Evolutionary conservation across 2,888 invertebrate genomes (phyloP).

Genomic region (Orgyia antiqua): DNA sequence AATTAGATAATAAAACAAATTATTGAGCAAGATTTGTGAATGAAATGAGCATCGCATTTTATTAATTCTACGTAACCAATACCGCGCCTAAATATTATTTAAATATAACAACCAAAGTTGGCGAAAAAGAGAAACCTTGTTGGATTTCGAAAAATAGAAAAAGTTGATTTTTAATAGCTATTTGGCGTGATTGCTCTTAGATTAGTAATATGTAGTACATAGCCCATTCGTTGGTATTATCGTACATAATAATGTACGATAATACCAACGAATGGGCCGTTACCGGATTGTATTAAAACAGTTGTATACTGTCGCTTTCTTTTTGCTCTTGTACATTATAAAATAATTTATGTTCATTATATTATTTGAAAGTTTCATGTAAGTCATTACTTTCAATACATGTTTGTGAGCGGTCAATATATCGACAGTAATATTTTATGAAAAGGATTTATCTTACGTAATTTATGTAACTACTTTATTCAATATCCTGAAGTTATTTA

Average conservation of each 20-base stretch:
- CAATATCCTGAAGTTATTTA: too few relatives aligned
- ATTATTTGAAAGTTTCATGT: constrained; percentile 2
- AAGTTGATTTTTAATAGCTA: constrained; percentile 17
- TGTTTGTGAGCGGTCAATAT: too few relatives aligned
- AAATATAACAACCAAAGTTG: constrained; percentile 3
- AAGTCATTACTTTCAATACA: too few relatives aligned
- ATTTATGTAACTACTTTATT: too few relatives aligned
- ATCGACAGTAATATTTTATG: too few relatives aligned
- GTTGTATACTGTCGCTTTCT: constrained; percentile 11
- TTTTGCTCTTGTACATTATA: constrained; percentile 9
- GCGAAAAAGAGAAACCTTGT: constrained; percentile 19
- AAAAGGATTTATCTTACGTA: too few relatives aligned
- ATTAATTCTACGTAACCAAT: background rate
- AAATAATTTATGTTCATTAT: constrained; percentile 9
- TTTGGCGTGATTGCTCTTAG: constrained; percentile 22
- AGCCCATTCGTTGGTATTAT: constrained; percentile 7
- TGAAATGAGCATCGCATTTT: too few relatives aligned
- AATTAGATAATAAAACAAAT: too few relatives aligned
- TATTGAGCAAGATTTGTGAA: too few relatives aligned
- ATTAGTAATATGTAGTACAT: too few relatives aligned
- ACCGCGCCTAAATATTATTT: constrained; percentile 1
- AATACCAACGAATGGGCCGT: constrained; percentile 7
- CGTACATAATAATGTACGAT: too few relatives aligned
- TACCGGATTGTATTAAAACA: constrained; percentile 8
- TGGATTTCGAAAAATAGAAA: constrained; percentile 12